Conservation (phyloP, 2,888 invertebrate genomes). For the Reticulitermes lucifugus region DNA sequence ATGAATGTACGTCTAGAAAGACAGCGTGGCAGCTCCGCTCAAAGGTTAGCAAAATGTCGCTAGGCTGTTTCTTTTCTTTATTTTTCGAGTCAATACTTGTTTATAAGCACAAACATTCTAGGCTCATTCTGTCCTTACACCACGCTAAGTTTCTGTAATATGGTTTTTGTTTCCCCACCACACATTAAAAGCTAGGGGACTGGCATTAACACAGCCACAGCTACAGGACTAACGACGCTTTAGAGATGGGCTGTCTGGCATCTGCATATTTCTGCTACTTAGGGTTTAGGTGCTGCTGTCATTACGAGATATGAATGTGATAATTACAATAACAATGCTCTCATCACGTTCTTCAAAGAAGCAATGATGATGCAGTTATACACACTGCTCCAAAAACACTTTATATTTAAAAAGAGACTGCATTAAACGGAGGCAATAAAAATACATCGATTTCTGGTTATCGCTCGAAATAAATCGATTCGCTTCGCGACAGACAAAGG, state of each 20-base stretch:
- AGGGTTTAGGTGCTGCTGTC: neutral
- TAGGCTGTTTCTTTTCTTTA: neutral
- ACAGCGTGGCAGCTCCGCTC: neutral
- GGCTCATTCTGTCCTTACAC: neutral
- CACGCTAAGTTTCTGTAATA: neutral
- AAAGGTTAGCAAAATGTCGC: neutral
- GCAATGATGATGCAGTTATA: neutral
- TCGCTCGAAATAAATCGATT: too few relatives aligned
- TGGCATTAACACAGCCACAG: neutral
- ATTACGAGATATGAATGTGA: neutral
- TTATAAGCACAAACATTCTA: neutral
- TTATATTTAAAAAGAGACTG: too few relatives aligned
- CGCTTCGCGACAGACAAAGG: too few relatives aligned
- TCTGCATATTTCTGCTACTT: conserved; percentile 13
- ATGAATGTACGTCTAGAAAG: neutral
- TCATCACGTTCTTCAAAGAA: neutral
- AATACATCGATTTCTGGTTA: too few relatives aligned
- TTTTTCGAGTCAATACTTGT: neutral
- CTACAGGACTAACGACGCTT: neutral
- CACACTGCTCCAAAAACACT: neutral
- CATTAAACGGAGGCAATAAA: too few relatives aligned
- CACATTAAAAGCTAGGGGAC: neutral
- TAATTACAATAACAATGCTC: neutral
- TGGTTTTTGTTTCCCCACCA: neutral
- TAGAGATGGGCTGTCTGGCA: neutral